Percentiles rank a stretch among this genome's conserved stretches.
phyloP scores from a whole-genome alignment of 2,888 invertebrate genomes.

The Drosophila incognita region DNA sequence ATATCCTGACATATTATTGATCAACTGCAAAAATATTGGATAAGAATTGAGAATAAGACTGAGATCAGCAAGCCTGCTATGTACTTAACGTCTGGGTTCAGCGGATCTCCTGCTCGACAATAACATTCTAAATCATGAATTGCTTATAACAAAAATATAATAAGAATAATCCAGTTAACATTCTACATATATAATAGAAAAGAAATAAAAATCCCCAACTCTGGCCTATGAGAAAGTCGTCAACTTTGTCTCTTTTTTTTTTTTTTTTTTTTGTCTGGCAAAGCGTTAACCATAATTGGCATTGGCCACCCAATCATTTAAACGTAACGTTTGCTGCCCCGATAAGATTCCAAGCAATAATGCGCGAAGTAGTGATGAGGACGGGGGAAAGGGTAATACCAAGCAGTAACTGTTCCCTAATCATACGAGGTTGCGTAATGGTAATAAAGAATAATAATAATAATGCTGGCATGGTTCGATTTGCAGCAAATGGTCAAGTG shows the following conservation, averaged over 20 bases:
- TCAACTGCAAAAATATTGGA: neutral
- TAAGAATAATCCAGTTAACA: neutral
- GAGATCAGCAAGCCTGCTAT: neutral
- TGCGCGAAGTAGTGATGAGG: neutral
- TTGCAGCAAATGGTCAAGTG: slow-evolving; percentile 17
- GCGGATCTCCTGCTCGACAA: neutral
- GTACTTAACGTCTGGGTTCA: neutral
- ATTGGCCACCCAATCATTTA: slow-evolving; percentile 46
- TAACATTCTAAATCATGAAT: neutral
- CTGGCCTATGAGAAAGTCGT: neutral
- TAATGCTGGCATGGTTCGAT: slow-evolving; percentile 25
- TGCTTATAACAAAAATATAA: neutral
- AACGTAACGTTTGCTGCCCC: slow-evolving; percentile 12
- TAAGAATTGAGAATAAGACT: neutral
- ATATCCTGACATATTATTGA: neutral
- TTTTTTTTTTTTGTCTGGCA: neutral
- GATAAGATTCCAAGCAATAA: slow-evolving; percentile 44
- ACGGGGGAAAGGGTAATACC: neutral
- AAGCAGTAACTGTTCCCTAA: neutral
- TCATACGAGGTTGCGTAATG: slow-evolving; percentile 12
- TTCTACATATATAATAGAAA: neutral
- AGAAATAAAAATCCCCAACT: neutral
- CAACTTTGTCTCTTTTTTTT: neutral
- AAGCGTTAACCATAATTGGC: slow-evolving; percentile 29
- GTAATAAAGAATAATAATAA: slow-evolving; percentile 28